phyloP scores from a whole-genome alignment of 2,113 vertebrate genomes.

The Indri indri region DNA sequence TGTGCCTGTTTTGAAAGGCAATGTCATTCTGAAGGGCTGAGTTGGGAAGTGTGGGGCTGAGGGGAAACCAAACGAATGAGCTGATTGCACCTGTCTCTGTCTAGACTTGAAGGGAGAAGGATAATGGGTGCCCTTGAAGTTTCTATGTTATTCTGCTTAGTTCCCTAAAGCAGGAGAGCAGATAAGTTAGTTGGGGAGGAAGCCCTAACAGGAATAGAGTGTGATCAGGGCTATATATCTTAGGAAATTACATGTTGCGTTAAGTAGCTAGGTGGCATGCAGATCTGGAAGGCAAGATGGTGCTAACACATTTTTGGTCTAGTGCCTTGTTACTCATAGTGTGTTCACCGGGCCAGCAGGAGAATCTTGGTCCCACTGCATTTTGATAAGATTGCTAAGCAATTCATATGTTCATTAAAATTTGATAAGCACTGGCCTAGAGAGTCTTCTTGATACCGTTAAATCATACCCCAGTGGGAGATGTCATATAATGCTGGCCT shows the following conservation, averaged over 20 bases:
- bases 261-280: neutral
- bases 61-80: neutral
- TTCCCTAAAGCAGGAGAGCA: neutral
- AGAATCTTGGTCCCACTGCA: neutral
- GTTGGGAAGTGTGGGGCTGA: neutral
- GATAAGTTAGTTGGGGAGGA: neutral
- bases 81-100: neutral
- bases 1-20: neutral
- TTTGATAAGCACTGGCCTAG: neutral
- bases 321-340: neutral
- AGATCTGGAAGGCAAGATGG: neutral
- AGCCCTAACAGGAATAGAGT: neutral
- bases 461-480: neutral
- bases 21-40: neutral
- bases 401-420: neutral
- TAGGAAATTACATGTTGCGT: neutral
- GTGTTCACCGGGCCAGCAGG: neutral
- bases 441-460: neutral
- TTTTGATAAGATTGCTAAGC: neutral
- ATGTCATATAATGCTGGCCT: neutral
- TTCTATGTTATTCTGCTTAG: neutral
- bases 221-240: neutral
- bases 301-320: neutral
- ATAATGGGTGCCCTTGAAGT: neutral
- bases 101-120: neutral